phyloP scores from a whole-genome alignment of 2,888 invertebrate species.

The Mantis religiosa region DNA sequence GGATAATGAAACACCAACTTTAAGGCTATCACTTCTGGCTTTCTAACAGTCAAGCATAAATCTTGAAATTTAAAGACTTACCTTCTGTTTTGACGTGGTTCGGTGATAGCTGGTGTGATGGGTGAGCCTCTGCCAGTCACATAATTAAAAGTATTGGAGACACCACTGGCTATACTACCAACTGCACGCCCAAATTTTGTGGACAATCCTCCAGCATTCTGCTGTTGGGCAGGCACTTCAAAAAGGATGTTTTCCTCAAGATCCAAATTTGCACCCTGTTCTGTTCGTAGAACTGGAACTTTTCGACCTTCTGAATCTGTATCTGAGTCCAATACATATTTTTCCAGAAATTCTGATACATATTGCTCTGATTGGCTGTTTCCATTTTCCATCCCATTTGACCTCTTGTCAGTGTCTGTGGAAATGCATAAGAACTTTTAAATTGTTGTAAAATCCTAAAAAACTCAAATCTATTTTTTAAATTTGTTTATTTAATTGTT shows the following conservation, averaged over 20 bases:
- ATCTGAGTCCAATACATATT: constrained; percentile 59
- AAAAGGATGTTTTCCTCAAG: constrained; percentile 33
- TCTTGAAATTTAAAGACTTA: neutral
- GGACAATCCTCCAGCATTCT: constrained; percentile 17
- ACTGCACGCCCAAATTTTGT: constrained; percentile 46
- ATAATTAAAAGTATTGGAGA: constrained; percentile 55
- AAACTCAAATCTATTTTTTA: too few species aligned
- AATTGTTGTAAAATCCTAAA: too few species aligned
- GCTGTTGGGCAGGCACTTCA: constrained; percentile 23
- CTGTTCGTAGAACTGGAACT: constrained; percentile 49
- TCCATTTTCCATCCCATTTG: neutral
- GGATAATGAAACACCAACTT: too few species aligned
- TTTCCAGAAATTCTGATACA: constrained; percentile 55
- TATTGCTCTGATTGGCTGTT: constrained; percentile 46
- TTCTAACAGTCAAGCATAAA: neutral
- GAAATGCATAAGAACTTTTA: neutral
- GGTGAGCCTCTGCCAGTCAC: constrained; percentile 44
- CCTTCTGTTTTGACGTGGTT: neutral
- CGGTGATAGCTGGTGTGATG: neutral
- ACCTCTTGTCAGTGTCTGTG: neutral
- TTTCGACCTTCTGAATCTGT: constrained; percentile 57
- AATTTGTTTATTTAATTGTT: too few species aligned
- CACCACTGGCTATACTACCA: constrained; percentile 54
- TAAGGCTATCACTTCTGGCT: neutral
- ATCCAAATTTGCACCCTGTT: constrained; percentile 45